These are phyloP conservation scores for Oncorhynchus clarkii DNA, from an alignment of 2,113 vertebrate genomes.

Conservation along the genomic window DNA sequence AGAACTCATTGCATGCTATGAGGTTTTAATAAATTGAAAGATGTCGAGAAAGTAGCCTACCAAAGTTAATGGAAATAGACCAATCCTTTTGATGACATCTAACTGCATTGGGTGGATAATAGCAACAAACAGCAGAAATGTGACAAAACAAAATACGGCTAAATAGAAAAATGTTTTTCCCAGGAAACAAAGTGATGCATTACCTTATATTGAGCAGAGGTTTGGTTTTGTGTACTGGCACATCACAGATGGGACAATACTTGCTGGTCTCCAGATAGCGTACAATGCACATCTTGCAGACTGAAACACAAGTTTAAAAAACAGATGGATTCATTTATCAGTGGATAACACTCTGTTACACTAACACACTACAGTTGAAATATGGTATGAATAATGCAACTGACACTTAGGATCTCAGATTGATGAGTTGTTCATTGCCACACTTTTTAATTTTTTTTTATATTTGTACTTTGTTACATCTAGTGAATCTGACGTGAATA, in stretches of 20 bases:
- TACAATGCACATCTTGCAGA: slow-evolving; percentile 99
- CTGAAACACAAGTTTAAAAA: slow-evolving; percentile 65
- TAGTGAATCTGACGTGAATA: no score
- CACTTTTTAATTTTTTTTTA: no score
- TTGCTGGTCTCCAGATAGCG: slow-evolving; percentile 98
- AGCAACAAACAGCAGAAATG: neutral
- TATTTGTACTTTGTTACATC: no score
- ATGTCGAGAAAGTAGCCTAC: neutral
- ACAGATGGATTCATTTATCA: neutral
- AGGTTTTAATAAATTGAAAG: neutral
- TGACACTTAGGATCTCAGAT: no score
- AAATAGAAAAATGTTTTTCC: no score
- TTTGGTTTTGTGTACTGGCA: slow-evolving; percentile 99
- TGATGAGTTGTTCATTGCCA: no score
- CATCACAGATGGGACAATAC: slow-evolving; percentile 98
- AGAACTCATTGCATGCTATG: neutral
- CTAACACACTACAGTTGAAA: neutral
- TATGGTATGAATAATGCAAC: no score
- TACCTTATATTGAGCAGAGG: slow-evolving; percentile 97
- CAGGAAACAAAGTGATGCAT: neutral
- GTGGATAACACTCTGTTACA: neutral
- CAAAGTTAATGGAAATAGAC: neutral
- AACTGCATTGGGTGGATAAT: no score
- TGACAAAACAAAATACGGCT: neutral
- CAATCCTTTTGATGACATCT: no score